phyloP scores from a whole-genome alignment of 2,888 invertebrate genomes.

The Drepana falcataria region DNA sequence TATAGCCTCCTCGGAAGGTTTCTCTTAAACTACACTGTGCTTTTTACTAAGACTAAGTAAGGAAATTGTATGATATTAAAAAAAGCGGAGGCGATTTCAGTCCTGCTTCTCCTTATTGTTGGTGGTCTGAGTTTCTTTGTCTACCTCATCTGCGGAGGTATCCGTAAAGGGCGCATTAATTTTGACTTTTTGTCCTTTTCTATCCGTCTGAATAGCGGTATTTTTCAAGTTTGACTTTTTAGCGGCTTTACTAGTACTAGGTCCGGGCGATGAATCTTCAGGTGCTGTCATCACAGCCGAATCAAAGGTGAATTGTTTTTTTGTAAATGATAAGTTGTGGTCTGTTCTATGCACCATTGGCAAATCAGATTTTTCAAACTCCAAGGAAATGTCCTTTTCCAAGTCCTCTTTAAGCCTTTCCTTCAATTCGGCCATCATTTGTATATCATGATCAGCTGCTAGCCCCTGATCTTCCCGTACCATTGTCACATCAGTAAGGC shows the following conservation, averaged over 20 bases:
- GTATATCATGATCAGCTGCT: neutral
- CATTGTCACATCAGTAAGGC: neutral
- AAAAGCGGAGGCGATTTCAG: slow-evolving; percentile 10
- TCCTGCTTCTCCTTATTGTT: slow-evolving; percentile 45
- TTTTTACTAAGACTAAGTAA: too few relatives aligned
- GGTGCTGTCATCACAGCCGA: neutral
- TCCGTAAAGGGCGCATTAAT: slow-evolving; percentile 17
- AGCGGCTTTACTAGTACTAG: slow-evolving; percentile 2
- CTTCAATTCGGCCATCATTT: slow-evolving; percentile 13
- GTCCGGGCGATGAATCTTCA: neutral
- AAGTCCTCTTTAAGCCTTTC: slow-evolving; percentile 3
- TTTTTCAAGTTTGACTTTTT: slow-evolving; percentile 39
- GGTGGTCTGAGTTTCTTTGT: slow-evolving; percentile 33
- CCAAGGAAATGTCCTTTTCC: neutral
- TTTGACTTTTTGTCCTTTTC: slow-evolving; percentile 25
- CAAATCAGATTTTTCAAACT: neutral
- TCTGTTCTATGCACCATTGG: neutral
- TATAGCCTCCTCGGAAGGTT: too few relatives aligned
- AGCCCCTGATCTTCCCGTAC: neutral
- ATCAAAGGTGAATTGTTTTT: neutral
- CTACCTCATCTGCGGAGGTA: slow-evolving; percentile 11
- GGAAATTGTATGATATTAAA: too few relatives aligned
- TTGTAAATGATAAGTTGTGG: neutral
- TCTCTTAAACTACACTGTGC: too few relatives aligned
- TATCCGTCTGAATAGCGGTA: slow-evolving; percentile 34